Conservation (phyloP, 2,797 vertebrate genomes). For the Nothura maculosa region DNA sequence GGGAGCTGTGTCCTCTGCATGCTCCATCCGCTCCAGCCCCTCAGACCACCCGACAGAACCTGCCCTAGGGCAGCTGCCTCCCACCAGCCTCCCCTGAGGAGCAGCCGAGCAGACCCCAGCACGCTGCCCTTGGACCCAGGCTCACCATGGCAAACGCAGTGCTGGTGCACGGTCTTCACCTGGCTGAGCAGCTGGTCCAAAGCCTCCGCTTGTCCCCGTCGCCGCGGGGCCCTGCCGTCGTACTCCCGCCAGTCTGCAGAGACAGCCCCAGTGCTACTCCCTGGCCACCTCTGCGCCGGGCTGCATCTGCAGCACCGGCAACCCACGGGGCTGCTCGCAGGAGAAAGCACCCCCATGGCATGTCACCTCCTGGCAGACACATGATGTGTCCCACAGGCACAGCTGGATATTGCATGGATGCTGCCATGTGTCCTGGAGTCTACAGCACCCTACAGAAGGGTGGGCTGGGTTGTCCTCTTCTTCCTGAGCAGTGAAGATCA, state of each 20-base stretch:
- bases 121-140: rapidly evolving
- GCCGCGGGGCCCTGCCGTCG: conserved; percentile 83
- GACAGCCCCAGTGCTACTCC: not conserved
- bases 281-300: rapidly evolving
- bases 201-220: conserved; percentile 87
- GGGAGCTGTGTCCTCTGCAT: not conserved
- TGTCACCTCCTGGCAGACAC: not conserved
- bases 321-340: not conserved
- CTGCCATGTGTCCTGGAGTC: not conserved
- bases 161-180: conserved; percentile 90
- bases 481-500: not conserved
- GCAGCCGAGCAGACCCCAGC: not conserved
- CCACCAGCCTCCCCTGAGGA: not conserved
- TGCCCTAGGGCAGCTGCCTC: not conserved
- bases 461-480: not conserved
- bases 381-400: rapidly evolving
- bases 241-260: conserved; percentile 90
- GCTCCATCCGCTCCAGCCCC: not conserved
- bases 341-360: not conserved
- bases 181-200: conserved; percentile 89
- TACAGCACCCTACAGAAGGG: not conserved
- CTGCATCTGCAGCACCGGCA: not conserved
- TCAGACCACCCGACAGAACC: not conserved
- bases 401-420: rapidly evolving
- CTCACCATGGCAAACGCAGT: conserved; percentile 91